phyloP scores from a whole-genome alignment of 2,888 invertebrate species.

The Ochlodes sylvanus region DNA sequence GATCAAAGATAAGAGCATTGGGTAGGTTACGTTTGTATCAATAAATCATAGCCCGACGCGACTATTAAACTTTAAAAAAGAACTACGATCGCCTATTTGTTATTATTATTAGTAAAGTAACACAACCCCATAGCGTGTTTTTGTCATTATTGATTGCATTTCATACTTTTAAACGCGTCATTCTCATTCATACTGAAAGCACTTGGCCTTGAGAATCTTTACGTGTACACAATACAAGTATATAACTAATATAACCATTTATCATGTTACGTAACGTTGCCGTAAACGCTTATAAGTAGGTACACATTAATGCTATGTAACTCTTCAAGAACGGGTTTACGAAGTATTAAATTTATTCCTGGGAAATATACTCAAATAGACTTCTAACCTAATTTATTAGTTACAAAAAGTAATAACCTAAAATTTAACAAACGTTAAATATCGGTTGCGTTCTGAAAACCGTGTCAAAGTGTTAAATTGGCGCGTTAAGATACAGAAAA shows the following conservation, averaged over 20 bases:
- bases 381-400: constrained; percentile 46
- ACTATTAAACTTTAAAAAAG: constrained; percentile 1
- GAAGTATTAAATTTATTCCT: constrained; percentile 50
- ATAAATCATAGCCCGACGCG: constrained; percentile 16
- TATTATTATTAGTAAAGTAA: background rate
- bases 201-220: constrained; percentile 73
- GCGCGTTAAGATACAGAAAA: constrained; percentile 70
- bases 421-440: constrained; percentile 51
- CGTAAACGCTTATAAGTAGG: constrained; percentile 56
- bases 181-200: constrained; percentile 57
- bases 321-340: constrained; percentile 60
- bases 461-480: constrained; percentile 61
- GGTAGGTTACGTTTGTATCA: constrained; percentile 16
- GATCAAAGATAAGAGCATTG: constrained; percentile 32
- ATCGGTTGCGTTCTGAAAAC: constrained; percentile 60
- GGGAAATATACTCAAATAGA: constrained; percentile 43
- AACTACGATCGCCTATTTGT: background rate
- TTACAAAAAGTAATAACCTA: constrained; percentile 62
- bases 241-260: constrained; percentile 67
- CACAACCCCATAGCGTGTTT: constrained; percentile 35
- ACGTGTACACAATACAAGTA: constrained; percentile 53
- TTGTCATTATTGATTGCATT: constrained; percentile 38
- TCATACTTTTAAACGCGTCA: constrained; percentile 47
- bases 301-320: constrained; percentile 58
- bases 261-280: constrained; percentile 68